These are phyloP conservation scores for Apomyelois bistriatella DNA, from an alignment of 2,888 invertebrate genomes.

Conservation along the genomic window DNA sequence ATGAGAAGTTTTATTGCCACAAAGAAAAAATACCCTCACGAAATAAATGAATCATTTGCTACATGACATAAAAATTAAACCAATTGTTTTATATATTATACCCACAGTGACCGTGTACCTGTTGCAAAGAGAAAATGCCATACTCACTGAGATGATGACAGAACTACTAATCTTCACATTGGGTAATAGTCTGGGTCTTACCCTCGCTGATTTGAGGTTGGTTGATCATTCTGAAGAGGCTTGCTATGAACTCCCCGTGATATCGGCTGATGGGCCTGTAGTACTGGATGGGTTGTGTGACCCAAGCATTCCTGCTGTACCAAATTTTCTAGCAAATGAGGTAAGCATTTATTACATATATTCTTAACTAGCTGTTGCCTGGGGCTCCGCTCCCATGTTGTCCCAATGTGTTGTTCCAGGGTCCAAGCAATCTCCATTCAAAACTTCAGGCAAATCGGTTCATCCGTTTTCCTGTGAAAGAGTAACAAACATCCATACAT, in stretches of 20 bases:
- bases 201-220: slow-evolving; percentile 25
- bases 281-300: slow-evolving; percentile 56
- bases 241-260: slow-evolving; percentile 47
- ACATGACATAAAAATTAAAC: no score
- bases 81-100: neutral
- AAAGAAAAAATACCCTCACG: no score
- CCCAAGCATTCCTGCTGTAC: slow-evolving; percentile 21
- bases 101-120: slow-evolving; percentile 57
- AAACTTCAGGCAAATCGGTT: no score
- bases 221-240: slow-evolving; percentile 41
- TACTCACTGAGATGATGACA: slow-evolving; percentile 29
- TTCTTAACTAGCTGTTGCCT: no score
- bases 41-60: no score
- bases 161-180: slow-evolving; percentile 35
- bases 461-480: no score
- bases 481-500: no score
- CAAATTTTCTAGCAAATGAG: neutral
- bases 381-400: no score
- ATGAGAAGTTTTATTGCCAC: no score
- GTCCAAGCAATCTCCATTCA: no score
- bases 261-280: slow-evolving; percentile 43
- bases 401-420: no score
- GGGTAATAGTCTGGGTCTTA: slow-evolving; percentile 30
- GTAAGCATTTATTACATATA: neutral
- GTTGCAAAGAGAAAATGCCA: slow-evolving; percentile 31